phyloP scores from a whole-genome alignment of 2,797 vertebrate genomes.

The Notolepis coatsorum region DNA sequence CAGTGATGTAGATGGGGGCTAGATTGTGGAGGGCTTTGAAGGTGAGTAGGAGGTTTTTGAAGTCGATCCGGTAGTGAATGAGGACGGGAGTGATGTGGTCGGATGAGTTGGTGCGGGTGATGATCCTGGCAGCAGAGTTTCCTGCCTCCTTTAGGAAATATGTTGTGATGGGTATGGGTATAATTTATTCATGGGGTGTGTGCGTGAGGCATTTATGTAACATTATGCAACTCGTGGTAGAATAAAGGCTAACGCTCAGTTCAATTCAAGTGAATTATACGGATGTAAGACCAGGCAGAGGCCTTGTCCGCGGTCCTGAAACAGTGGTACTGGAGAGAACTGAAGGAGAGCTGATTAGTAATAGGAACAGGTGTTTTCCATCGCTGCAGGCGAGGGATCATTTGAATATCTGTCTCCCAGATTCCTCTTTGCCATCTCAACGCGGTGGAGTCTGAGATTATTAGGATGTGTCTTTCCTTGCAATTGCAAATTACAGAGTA shows the following conservation, averaged over 20 bases:
- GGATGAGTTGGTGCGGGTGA: no score
- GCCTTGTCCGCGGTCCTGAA: background rate
- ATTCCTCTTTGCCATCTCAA: background rate
- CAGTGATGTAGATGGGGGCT: no score
- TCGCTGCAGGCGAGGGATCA: conserved; percentile 23
- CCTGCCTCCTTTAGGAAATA: background rate
- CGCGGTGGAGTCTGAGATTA: conserved; percentile 5
- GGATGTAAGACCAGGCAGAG: no score
- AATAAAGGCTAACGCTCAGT: conserved; percentile 2
- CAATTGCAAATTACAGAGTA: conserved; percentile 5
- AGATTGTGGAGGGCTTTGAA: background rate
- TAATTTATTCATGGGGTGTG: conserved; percentile 19
- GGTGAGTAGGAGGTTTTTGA: background rate
- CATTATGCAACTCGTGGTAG: conserved; percentile 1
- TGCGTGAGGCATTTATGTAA: conserved; percentile 49
- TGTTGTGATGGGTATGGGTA: background rate
- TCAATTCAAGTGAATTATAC: no score
- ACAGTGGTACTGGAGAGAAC: conserved; percentile 20
- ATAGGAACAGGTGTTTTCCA: conserved; percentile 29
- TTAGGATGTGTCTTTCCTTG: background rate
- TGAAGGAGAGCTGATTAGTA: conserved; percentile 9
- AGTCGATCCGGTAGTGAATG: conserved; percentile 13
- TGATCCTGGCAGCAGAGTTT: no score
- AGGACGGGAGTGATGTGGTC: no score
- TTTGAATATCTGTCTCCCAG: conserved; percentile 3